A percentile compares a stretch with the other conserved stretches of the same genome.
phyloP scores from a whole-genome alignment of 2,797 vertebrate species.

The Monodelphis domestica region DNA sequence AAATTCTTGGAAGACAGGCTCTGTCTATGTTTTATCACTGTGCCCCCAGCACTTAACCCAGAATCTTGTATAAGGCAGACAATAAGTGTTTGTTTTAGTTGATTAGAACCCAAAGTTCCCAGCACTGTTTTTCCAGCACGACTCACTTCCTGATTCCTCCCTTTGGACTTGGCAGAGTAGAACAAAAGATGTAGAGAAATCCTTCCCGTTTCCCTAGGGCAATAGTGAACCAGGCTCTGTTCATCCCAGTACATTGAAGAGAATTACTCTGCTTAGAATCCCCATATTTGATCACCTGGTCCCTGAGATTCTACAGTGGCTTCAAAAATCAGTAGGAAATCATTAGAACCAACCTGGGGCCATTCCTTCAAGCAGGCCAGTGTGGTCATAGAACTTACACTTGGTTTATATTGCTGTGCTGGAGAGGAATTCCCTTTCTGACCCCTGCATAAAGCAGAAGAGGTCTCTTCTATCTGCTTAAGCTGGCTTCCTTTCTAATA shows the following conservation, averaged over 20 bases:
- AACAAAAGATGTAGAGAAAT: not conserved
- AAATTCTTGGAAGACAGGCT: not conserved
- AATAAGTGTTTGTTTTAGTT: not conserved
- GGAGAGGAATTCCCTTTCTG: no score
- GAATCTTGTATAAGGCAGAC: not conserved
- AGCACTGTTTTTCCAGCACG: not conserved
- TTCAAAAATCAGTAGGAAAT: not conserved
- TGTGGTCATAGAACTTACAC: not conserved
- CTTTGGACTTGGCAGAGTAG: conserved; percentile 4
- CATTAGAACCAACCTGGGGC: not conserved
- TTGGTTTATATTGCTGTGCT: not conserved
- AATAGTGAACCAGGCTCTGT: not conserved
- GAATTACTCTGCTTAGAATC: rapidly evolving
- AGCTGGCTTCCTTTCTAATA: not conserved
- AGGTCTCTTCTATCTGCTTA: not conserved
- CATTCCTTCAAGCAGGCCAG: not conserved
- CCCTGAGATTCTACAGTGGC: not conserved
- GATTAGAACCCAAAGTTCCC: not conserved
- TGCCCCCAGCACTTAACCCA: not conserved
- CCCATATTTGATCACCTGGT: not conserved
- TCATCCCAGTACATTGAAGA: not conserved
- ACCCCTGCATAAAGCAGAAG: not conserved
- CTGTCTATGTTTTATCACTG: not conserved
- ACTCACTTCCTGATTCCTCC: not conserved
- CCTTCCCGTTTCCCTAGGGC: not conserved